Conservation (phyloP, 2,888 invertebrate genomes). For the Rhamnusium bicolor region DNA sequence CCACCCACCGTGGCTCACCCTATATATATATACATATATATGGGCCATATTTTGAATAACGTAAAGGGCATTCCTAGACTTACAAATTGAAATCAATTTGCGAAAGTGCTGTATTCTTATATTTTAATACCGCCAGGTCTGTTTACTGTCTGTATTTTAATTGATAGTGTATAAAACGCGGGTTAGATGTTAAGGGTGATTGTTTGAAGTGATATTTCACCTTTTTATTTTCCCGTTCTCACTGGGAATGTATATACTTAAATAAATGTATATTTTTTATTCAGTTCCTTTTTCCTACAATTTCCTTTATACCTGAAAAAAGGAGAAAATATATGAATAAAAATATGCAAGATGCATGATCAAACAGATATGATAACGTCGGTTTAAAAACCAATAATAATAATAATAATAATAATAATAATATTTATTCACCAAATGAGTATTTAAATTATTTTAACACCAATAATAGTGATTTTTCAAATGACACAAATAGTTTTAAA, state of each 20-base stretch:
- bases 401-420: no score
- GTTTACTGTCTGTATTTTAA: not conserved
- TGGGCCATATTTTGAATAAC: constrained; percentile 1
- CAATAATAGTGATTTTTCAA: no score
- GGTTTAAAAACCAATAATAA: no score
- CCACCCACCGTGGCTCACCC: no score
- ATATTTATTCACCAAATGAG: no score
- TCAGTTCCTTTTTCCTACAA: not conserved
- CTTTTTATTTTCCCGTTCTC: not conserved
- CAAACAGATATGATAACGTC: no score
- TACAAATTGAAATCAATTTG: constrained; percentile 5
- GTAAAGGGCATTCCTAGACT: not conserved
- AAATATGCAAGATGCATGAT: no score
- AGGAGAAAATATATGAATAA: no score
- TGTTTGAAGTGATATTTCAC: not conserved
- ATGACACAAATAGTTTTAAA: no score
- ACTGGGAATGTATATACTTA: not conserved
- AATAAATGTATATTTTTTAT: not conserved
- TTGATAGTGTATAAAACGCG: not conserved
- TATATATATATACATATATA: no score
- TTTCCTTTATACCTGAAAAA: not conserved
- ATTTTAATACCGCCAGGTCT: not conserved
- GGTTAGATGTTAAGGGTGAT: not conserved
- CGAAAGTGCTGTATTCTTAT: not conserved
- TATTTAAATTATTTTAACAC: no score